A percentile compares a stretch with the other conserved stretches of the same genome.
These are phyloP conservation scores for Chondrilla cf. caribensis DNA, from an alignment of 37 sponge, comb jelly and placozoan genomes.

Conservation along the genomic window DNA sequence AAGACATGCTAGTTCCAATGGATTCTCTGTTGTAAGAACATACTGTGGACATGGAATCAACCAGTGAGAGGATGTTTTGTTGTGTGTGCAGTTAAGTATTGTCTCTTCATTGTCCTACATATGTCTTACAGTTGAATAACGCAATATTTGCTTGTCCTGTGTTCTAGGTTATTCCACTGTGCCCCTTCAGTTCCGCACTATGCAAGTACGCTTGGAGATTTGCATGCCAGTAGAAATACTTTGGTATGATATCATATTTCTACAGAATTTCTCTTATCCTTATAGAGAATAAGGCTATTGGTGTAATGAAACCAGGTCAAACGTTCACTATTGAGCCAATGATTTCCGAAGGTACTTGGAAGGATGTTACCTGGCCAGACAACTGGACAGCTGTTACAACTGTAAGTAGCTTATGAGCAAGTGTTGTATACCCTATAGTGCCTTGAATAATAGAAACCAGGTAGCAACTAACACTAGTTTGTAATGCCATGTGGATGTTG, in stretches of 20 bases:
- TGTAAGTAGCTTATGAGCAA: conserved; percentile 51
- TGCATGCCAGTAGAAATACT: no score
- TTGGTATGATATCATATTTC: no score
- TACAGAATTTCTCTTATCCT: no score
- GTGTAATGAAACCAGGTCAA: conserved; percentile 94
- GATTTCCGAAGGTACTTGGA: conserved; percentile 89
- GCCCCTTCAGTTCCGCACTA: conserved; percentile 95
- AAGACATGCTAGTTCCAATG: conserved; percentile 70
- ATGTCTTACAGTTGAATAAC: background rate
- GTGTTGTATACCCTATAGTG: no score
- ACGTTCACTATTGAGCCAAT: conserved; percentile 98
- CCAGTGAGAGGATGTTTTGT: conserved; percentile 44
- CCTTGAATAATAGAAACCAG: no score
- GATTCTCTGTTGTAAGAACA: conserved; percentile 83
- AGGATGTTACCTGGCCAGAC: conserved; percentile 92
- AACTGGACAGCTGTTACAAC: conserved; percentile 89
- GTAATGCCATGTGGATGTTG: no score
- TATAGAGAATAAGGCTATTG: conserved; percentile 93
- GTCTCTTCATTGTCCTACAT: background rate
- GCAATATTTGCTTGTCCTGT: background rate
- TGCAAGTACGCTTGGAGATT: conserved; percentile 77
- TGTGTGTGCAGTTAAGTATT: conserved; percentile 6
- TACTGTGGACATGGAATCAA: conserved; percentile 98
- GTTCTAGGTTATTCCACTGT: conserved; percentile 80
- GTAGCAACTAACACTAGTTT: no score